Evolutionary conservation across 2,888 invertebrate species (phyloP).

Genomic region (Machimus atricapillus): DNA sequence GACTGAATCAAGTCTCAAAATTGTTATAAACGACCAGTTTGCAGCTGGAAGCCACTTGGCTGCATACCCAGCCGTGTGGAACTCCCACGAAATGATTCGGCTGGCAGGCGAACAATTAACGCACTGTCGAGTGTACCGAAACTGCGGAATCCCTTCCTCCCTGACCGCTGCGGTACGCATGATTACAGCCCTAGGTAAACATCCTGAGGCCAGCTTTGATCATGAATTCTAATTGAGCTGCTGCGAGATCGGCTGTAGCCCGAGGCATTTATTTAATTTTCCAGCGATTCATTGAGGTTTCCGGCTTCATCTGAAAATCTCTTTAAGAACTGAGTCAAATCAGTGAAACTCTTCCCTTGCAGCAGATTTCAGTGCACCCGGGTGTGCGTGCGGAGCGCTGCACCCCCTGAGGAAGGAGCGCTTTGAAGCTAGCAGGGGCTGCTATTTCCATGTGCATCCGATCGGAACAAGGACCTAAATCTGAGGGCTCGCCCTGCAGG

Average conservation of each 20-base stretch:
- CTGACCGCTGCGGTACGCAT: background rate
- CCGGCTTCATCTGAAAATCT: conserved; percentile 16
- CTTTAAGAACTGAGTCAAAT: background rate
- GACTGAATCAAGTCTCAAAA: conserved; percentile 43
- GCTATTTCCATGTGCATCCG: conserved; percentile 35
- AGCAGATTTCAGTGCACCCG: background rate
- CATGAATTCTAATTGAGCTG: conserved; percentile 32
- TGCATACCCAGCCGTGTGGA: conserved; percentile 39
- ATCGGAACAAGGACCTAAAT: conserved; percentile 36
- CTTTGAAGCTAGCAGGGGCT: background rate
- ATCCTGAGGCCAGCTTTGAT: conserved; percentile 12
- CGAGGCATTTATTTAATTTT: conserved; percentile 34
- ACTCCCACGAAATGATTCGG: conserved; percentile 31
- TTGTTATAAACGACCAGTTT: conserved; percentile 40
- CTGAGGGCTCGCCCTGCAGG: conserved; percentile 23
- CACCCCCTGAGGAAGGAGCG: conserved; percentile 7
- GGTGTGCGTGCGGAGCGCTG: background rate
- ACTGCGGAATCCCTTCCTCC: background rate
- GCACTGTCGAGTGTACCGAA: background rate
- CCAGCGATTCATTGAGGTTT: conserved; percentile 27
- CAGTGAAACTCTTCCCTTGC: background rate
- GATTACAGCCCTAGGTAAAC: background rate
- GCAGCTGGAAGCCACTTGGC: conserved; percentile 10
- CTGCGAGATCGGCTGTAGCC: background rate
- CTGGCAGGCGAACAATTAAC: background rate